A percentile compares a stretch with the other conserved stretches of the same genome.
Conservation (phyloP, 2,113 vertebrate genomes). For the Gymnocephalus cernua region DNA sequence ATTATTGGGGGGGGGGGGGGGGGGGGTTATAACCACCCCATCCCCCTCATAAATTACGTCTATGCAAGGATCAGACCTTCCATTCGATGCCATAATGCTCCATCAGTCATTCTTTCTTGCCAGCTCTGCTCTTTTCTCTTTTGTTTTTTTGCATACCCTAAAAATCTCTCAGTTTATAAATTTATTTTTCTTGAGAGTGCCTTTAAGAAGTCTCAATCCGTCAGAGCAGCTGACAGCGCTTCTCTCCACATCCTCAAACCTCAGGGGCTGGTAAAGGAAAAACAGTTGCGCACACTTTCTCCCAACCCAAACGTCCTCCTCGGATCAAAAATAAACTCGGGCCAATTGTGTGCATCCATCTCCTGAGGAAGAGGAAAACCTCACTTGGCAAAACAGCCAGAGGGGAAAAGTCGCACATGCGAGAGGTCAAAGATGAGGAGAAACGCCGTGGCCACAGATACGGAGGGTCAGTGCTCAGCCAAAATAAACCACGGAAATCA, state of each 20-base stretch:
- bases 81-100: slow-evolving; percentile 25
- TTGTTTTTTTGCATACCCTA: slow-evolving; percentile 16
- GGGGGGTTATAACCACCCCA: too few species aligned
- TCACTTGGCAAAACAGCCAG: slow-evolving; percentile 48
- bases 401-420: slow-evolving; percentile 40
- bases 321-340: slow-evolving; percentile 67
- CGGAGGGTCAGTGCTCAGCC: slow-evolving; percentile 54
- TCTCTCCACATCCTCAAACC: slow-evolving; percentile 51
- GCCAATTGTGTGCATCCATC: slow-evolving; percentile 58
- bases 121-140: slow-evolving; percentile 1
- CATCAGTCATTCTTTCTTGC: slow-evolving; percentile 13
- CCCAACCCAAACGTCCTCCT: slow-evolving; percentile 62
- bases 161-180: slow-evolving; percentile 36
- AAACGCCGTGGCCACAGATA: slow-evolving; percentile 49
- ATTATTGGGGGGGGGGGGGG: too few species aligned
- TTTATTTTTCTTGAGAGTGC: slow-evolving; percentile 55
- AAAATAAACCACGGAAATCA: slow-evolving; percentile 71
- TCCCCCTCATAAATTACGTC: too few species aligned
- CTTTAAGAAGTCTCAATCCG: slow-evolving; percentile 54
- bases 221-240: slow-evolving; percentile 48
- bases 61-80: slow-evolving; percentile 17
- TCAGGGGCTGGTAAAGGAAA: slow-evolving; percentile 42
- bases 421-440: slow-evolving; percentile 68
- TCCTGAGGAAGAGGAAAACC: slow-evolving; percentile 57
- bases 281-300: slow-evolving; percentile 62